Base-by-base conservation (phyloP, 2,113 vertebrate species). In the Pyrgilauda ruficollis region DNA sequence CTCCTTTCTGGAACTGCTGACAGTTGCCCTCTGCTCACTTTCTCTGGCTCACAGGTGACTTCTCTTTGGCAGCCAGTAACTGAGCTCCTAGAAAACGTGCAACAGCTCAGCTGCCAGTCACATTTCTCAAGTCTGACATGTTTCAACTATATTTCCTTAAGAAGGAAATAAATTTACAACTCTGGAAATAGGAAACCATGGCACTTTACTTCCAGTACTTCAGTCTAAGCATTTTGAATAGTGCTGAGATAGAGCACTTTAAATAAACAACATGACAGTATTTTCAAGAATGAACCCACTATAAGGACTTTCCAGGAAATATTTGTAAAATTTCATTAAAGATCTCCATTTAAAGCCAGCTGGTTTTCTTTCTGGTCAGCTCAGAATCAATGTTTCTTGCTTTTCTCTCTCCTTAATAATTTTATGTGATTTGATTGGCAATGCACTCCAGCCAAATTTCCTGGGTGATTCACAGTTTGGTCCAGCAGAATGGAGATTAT, bases 291-390 rank as follows among this genome's bases (percentile, higher is more conserved):
- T 14, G 20, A 87, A 59, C 16, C 10, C 59, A 41, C 7, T 0
- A 0, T 21, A 66, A 77, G 16, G 37, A 70, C 17, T 80, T 90
- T 58, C 89, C 93, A 94, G 49, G 62, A 55, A 81, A 64, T 30
- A 85, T 31, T 75, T 92, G 72, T 78, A 96, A 96, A 96, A 97
- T 88, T 89, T 97, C 74, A 92, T 96, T 89, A 15, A 96, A 92
- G 92, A 59, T 58, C 66, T 93, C 76, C 21, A 92, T 92, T 94
- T 87, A 91, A 96, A 94, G 53, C 41, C 69, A 87, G 74, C 27
- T 76, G 73, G 33, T 87, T 96, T 96, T 95, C 64, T 92, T 96
- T 93, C 80, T 77, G 70, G 85, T 95, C 95, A 93, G 81, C 79
- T 96, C 90, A 97, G 95, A 92, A 79, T 84, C 74, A 47, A 92